phyloP scores from a whole-genome alignment of 2,113 vertebrate genomes.

The Cynocephalus volans region DNA sequence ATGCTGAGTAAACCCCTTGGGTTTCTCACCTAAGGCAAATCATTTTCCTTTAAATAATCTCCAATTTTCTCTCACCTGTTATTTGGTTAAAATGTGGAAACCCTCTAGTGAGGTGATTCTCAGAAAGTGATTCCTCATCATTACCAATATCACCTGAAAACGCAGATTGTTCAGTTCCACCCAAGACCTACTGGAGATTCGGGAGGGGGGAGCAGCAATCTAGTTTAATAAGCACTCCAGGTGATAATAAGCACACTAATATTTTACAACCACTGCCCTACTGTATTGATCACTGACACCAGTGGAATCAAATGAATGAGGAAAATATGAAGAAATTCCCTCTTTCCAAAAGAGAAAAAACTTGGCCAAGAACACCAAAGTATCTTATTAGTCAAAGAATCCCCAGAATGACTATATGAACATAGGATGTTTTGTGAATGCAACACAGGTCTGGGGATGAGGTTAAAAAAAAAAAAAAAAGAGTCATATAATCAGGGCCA shows the following conservation, averaged over 20 bases:
- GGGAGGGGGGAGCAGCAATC: neutral
- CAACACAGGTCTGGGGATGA: neutral
- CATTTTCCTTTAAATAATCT: neutral
- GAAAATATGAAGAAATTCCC: constrained; percentile 2
- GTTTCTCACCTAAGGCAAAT: neutral
- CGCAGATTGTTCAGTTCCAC: neutral
- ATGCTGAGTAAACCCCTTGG: neutral
- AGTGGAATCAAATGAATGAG: neutral
- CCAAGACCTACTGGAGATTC: neutral
- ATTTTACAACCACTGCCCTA: neutral
- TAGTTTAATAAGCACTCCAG: neutral
- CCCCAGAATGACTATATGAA: neutral
- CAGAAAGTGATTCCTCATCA: neutral
- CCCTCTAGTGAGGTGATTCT: neutral
- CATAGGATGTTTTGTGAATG: neutral
- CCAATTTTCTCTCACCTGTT: neutral
- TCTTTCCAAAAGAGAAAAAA: neutral
- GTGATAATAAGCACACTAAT: neutral
- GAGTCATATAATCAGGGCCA: neutral
- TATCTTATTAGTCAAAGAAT: neutral
- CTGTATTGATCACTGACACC: neutral
- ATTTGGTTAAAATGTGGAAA: neutral
- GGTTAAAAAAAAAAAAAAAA: neutral
- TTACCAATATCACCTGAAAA: neutral
- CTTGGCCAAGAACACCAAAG: neutral